Conservation (phyloP, 2,113 vertebrate species). For the Nycticorax nycticorax region DNA sequence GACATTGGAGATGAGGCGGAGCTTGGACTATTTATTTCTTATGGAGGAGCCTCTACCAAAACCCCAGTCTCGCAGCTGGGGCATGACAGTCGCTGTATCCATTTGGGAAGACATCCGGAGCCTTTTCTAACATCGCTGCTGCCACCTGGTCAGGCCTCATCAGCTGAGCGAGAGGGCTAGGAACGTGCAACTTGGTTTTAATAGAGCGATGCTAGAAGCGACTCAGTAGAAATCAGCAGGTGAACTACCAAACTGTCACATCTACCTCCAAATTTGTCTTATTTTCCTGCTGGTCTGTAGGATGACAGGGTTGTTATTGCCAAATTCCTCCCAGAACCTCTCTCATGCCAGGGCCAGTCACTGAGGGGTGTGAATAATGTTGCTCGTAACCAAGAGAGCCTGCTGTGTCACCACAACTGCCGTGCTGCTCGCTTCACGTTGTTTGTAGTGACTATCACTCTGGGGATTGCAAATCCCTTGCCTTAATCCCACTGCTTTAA, state of each 20-base stretch:
- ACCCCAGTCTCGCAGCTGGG: neutral
- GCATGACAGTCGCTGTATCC: neutral
- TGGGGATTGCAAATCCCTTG: neutral
- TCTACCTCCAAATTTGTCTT: fast-evolving
- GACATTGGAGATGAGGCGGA: neutral
- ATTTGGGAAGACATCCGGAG: neutral
- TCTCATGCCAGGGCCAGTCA: neutral
- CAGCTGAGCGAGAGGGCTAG: neutral
- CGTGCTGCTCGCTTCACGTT: neutral
- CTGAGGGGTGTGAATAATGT: neutral
- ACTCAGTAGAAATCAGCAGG: neutral
- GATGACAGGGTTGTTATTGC: neutral
- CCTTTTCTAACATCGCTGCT: neutral
- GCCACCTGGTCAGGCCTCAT: neutral
- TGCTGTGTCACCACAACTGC: neutral
- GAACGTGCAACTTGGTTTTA: neutral
- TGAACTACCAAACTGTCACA: neutral
- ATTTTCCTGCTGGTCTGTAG: neutral
- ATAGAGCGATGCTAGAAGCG: neutral
- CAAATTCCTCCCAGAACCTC: neutral
- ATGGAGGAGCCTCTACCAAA: neutral
- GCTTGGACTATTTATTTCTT: neutral
- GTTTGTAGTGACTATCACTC: neutral
- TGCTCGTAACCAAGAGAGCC: neutral
- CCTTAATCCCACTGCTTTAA: neutral